These are phyloP conservation scores for Ramphastos sulfuratus DNA, from an alignment of 2,113 vertebrate genomes.

Conservation along the genomic window DNA sequence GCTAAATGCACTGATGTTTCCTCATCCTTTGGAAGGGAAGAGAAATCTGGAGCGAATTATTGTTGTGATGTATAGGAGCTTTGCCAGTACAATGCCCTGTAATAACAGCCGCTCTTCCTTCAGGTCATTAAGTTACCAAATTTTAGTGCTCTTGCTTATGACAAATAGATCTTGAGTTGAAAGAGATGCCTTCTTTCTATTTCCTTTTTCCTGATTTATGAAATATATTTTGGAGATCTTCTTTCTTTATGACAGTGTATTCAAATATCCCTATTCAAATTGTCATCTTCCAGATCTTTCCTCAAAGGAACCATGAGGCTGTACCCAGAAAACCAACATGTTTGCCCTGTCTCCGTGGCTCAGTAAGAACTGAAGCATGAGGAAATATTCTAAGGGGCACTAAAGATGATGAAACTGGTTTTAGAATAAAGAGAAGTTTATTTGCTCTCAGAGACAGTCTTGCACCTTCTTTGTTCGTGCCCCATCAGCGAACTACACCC, in stretches of 20 bases:
- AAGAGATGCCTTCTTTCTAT: background rate
- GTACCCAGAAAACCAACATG: background rate
- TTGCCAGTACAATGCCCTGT: constrained; percentile 7
- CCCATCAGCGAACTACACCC: background rate
- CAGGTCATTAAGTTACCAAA: constrained; percentile 24
- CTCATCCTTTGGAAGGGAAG: constrained; percentile 33
- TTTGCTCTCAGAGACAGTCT: background rate
- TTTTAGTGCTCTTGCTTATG: background rate
- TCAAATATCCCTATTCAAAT: background rate
- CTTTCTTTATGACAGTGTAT: background rate
- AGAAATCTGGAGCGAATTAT: constrained; percentile 17
- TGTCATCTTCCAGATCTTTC: background rate
- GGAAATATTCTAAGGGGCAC: background rate
- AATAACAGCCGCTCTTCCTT: constrained; percentile 4
- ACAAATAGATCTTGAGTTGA: background rate
- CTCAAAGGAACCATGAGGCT: background rate
- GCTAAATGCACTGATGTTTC: constrained; percentile 15
- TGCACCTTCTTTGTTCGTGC: background rate
- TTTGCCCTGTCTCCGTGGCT: background rate
- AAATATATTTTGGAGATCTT: background rate
- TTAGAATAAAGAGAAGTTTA: background rate
- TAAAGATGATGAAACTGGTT: background rate
- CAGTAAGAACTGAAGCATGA: background rate
- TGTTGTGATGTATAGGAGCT: background rate
- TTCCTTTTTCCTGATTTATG: background rate